Percentiles rank a stretch among this genome's conserved stretches.
phyloP scores from a whole-genome alignment of 2,113 vertebrate genomes.

The Oryzias melastigma region DNA sequence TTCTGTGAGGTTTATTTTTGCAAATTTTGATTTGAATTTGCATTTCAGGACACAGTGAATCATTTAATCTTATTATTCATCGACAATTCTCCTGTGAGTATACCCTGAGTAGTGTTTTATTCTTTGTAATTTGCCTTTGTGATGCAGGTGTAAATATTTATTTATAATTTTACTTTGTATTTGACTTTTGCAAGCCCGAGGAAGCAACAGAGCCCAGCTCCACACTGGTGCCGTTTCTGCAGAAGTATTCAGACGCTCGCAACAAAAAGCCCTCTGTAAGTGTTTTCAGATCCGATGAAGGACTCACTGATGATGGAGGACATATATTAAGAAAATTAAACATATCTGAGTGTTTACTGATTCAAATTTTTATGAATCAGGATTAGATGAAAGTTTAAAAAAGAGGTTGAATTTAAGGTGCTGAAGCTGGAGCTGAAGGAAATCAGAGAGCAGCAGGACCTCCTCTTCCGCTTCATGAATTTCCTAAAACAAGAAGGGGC shows the following conservation, averaged over 20 bases:
- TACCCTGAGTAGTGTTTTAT: background rate
- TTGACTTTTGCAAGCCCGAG: constrained; percentile 81
- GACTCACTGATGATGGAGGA: no score
- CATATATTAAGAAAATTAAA: no score
- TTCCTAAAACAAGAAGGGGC: constrained; percentile 96
- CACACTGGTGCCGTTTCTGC: constrained; percentile 88
- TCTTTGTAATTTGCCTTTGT: constrained; percentile 1
- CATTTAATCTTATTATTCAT: constrained; percentile 93
- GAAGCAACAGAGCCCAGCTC: constrained; percentile 87
- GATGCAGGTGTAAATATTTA: background rate
- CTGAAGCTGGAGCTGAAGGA: constrained; percentile 94
- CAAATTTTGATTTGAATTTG: constrained; percentile 16
- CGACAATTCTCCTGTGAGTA: constrained; percentile 92
- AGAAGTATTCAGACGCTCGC: constrained; percentile 90
- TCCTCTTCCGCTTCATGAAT: constrained; percentile 99
- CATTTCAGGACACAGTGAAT: constrained; percentile 91
- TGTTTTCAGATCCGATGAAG: background rate
- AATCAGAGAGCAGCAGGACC: constrained; percentile 93
- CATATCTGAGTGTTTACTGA: no score
- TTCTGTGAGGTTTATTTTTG: background rate
- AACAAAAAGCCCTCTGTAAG: constrained; percentile 92
- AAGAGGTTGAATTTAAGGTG: constrained; percentile 73
- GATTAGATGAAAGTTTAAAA: no score
- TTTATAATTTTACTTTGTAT: background rate
- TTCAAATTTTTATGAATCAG: no score